phyloP scores from a whole-genome alignment of 2,888 invertebrate genomes.

The Lutraria lutraria region DNA sequence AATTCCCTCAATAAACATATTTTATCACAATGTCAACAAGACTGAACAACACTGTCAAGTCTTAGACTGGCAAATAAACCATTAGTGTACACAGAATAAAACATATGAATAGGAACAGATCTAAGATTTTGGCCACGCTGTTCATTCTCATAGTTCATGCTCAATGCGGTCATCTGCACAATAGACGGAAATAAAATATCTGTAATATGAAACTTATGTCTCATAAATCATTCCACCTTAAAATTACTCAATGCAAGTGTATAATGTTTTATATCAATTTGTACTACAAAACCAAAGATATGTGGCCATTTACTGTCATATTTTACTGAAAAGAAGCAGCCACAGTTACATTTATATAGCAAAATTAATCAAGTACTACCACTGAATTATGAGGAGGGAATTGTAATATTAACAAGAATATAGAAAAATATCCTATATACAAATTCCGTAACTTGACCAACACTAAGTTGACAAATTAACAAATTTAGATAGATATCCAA shows the following conservation, averaged over 20 bases:
- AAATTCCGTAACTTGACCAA: no score
- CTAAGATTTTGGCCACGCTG: background rate
- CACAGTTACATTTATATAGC: no score
- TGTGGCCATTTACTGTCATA: background rate
- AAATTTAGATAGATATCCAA: no score
- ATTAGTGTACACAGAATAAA: background rate
- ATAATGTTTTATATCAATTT: background rate
- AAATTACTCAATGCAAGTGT: background rate
- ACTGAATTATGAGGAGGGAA: no score
- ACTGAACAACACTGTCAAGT: background rate
- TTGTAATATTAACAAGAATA: no score
- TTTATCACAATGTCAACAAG: constrained; percentile 21
- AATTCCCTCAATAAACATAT: background rate
- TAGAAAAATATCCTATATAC: no score
- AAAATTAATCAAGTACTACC: no score
- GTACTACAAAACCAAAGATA: background rate
- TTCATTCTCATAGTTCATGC: no score
- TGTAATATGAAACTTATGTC: no score
- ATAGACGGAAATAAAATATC: no score
- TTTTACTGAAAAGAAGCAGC: background rate
- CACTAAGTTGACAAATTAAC: no score
- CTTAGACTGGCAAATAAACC: background rate
- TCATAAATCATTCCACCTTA: background rate
- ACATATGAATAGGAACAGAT: background rate
- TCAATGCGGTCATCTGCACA: no score